Percentiles rank a stretch among this genome's conserved stretches.
Evolutionary conservation across 2,888 invertebrate species (phyloP).

Genomic region (Macrosoma leucophasiata): DNA sequence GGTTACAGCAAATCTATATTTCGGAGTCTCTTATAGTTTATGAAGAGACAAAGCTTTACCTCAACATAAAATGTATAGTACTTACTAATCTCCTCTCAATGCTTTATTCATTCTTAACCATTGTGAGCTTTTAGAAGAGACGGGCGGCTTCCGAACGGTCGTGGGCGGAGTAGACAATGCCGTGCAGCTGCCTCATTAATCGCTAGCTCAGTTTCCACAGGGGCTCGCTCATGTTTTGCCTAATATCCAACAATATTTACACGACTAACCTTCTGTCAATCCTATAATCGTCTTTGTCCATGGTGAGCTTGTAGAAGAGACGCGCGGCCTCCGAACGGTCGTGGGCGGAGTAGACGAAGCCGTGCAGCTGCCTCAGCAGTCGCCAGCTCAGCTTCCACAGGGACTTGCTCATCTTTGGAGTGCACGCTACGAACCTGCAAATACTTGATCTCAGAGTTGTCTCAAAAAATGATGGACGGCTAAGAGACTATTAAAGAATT

Average conservation of each 20-base stretch:
- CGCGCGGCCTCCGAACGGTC: slow-evolving; percentile 53
- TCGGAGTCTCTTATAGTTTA: slow-evolving; percentile 9
- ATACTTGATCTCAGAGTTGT: too few species aligned
- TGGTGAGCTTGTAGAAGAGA: slow-evolving; percentile 62
- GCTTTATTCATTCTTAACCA: slow-evolving; percentile 50
- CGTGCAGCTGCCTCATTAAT: slow-evolving; percentile 58
- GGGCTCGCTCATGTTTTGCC: slow-evolving; percentile 82
- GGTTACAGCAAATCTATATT: not conserved
- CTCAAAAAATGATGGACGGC: too few species aligned
- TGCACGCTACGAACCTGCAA: slow-evolving; percentile 80
- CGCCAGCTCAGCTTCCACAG: slow-evolving; percentile 63
- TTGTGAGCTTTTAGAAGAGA: slow-evolving; percentile 62
- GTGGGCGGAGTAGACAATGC: slow-evolving; percentile 58
- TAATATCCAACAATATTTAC: too few species aligned
- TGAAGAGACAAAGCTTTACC: too few species aligned
- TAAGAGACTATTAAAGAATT: too few species aligned
- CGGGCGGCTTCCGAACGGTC: slow-evolving; percentile 55
- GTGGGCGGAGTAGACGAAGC: slow-evolving; percentile 58
- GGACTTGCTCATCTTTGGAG: slow-evolving; percentile 81
- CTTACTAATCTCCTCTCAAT: slow-evolving; percentile 56
- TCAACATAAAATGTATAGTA: too few species aligned
- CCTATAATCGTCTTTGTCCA: slow-evolving; percentile 50
- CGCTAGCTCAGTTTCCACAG: slow-evolving; percentile 63
- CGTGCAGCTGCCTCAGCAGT: slow-evolving; percentile 58
- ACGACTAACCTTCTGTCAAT: slow-evolving; percentile 51